A percentile compares a stretch with the other conserved stretches of the same genome.
phyloP scores from a whole-genome alignment of 2,113 vertebrate genomes.

The Nothobranchius kuhntae region DNA sequence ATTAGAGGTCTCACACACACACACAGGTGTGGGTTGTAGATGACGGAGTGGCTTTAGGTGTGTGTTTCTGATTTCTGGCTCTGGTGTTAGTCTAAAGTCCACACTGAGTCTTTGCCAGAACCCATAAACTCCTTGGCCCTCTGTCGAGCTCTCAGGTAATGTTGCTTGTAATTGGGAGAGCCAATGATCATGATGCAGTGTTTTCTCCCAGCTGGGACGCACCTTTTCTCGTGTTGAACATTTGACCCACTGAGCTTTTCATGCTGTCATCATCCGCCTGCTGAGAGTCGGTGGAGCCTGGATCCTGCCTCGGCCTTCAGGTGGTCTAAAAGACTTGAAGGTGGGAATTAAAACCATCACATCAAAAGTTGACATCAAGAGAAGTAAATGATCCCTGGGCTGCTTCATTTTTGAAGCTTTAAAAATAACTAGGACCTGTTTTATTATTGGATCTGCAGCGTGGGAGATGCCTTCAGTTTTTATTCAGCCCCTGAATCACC shows the following conservation, averaged over 20 bases:
- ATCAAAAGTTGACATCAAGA: not conserved
- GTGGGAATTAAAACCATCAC: not conserved
- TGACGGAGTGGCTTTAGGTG: slow-evolving; percentile 29
- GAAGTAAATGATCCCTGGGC: not conserved
- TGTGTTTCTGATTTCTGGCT: slow-evolving; percentile 11
- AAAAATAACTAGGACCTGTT: not conserved
- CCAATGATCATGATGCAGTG: slow-evolving; percentile 34
- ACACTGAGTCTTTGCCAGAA: slow-evolving; percentile 34
- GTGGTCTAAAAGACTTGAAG: not conserved
- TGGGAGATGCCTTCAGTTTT: too few relatives aligned
- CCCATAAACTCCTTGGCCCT: slow-evolving; percentile 58
- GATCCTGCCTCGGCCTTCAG: not conserved
- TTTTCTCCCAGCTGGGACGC: slow-evolving; percentile 36
- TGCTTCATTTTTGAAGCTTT: not conserved
- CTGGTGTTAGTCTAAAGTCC: slow-evolving; percentile 2
- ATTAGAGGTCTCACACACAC: not conserved
- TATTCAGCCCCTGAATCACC: too few relatives aligned
- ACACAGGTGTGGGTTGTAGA: slow-evolving; percentile 22
- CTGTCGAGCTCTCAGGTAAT: slow-evolving; percentile 49
- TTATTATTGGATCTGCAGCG: too few relatives aligned
- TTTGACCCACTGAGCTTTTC: slow-evolving; percentile 24
- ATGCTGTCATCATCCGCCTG: slow-evolving; percentile 18
- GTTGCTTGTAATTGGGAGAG: slow-evolving; percentile 50
- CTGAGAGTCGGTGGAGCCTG: not conserved
- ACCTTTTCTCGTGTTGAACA: slow-evolving; percentile 28